These are phyloP conservation scores for Tokudaia muenninki DNA, from an alignment of 2,797 vertebrate genomes.

Conservation along the genomic window DNA sequence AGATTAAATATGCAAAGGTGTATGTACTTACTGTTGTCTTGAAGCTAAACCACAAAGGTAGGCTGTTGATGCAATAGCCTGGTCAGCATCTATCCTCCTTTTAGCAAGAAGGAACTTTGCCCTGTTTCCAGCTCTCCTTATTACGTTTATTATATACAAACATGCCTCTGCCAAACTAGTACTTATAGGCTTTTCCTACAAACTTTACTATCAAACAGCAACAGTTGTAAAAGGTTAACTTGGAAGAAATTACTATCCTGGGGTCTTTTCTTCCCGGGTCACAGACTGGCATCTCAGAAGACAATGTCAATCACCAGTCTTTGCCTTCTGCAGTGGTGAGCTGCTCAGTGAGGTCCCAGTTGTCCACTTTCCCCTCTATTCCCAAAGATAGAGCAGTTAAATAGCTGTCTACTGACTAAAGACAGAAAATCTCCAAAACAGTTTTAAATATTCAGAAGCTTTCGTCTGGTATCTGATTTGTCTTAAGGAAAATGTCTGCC, in stretches of 20 bases:
- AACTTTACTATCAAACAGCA: constrained; percentile 55
- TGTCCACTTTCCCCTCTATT: background rate
- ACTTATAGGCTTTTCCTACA: constrained; percentile 10
- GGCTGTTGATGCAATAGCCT: background rate
- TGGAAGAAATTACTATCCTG: constrained; percentile 39
- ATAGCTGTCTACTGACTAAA: background rate
- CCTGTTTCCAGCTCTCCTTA: constrained; percentile 69
- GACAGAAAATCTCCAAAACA: background rate
- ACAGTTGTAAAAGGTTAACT: constrained; percentile 40
- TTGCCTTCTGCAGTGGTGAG: background rate
- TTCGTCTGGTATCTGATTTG: background rate
- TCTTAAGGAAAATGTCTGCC: constrained; percentile 11
- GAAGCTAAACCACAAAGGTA: background rate
- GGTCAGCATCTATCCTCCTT: constrained; percentile 35
- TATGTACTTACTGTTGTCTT: constrained; percentile 48
- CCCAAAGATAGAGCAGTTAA: background rate
- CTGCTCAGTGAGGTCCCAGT: background rate
- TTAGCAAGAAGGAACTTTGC: constrained; percentile 58
- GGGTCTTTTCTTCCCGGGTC: constrained; percentile 4
- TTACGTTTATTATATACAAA: constrained; percentile 47
- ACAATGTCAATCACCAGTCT: background rate
- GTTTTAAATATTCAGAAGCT: constrained; percentile 26
- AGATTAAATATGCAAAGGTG: background rate
- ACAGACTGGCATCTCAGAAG: background rate
- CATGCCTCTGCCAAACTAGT: constrained; percentile 51